phyloP scores from a whole-genome alignment of 2,797 vertebrate genomes.

The Bucorvus abyssinicus region DNA sequence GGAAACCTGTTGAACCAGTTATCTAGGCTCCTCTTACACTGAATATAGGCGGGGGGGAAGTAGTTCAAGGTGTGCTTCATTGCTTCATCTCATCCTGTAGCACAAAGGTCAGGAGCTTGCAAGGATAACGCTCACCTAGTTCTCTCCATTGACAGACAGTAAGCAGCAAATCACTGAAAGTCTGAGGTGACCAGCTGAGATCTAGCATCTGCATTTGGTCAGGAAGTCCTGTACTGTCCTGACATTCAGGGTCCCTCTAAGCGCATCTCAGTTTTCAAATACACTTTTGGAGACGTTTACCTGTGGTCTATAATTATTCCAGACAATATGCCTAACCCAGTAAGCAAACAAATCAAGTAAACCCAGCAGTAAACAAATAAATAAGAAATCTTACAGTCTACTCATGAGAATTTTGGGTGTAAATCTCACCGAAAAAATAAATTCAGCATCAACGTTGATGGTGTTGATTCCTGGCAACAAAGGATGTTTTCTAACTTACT shows the following conservation, averaged over 20 bases:
- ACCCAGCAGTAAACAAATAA: not conserved
- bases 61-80: not conserved
- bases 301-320: not conserved
- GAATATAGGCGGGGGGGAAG: not conserved
- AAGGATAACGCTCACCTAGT: not conserved
- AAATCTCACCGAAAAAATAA: not conserved
- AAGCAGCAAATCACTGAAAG: not conserved
- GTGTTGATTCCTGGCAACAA: not conserved
- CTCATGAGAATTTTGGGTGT: not conserved
- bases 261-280: not conserved
- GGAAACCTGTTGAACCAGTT: not conserved
- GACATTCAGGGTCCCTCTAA: not conserved
- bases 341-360: not conserved
- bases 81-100: not conserved
- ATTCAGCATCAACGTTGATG: not conserved
- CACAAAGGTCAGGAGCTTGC: not conserved
- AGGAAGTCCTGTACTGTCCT: not conserved
- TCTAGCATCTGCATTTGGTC: not conserved
- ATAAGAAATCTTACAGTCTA: not conserved
- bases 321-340: not conserved
- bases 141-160: not conserved
- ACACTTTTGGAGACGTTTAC: not conserved
- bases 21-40: not conserved
- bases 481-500: not conserved
- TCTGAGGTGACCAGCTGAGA: not conserved